Conservation (phyloP, 1,140 invertebrate species). For the Hyles vespertilio region DNA sequence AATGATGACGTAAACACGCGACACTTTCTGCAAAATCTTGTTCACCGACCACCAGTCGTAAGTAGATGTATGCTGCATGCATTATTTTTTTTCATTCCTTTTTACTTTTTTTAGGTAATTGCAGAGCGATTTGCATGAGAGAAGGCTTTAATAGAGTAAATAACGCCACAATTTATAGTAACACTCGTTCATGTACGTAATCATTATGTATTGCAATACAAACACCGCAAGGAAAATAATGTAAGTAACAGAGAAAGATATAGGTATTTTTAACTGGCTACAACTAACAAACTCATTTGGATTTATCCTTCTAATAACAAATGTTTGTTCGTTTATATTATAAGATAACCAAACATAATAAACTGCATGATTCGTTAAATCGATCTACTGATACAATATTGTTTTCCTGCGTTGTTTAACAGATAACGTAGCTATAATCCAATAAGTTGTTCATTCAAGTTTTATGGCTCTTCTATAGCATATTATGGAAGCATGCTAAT, state of each 20-base stretch:
- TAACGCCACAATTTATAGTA: slow-evolving; percentile 54
- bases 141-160: slow-evolving; percentile 61
- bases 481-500: no score
- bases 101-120: slow-evolving; percentile 62
- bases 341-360: neutral
- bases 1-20: no score
- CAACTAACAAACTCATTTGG: neutral
- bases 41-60: neutral
- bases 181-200: slow-evolving; percentile 65
- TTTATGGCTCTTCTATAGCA: neutral
- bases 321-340: no score
- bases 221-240: slow-evolving; percentile 15
- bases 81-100: slow-evolving; percentile 36
- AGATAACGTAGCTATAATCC: slow-evolving; percentile 23
- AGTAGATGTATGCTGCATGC: slow-evolving; percentile 1
- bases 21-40: no score
- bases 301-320: no score
- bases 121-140: slow-evolving; percentile 60
- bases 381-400: slow-evolving; percentile 36
- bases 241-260: slow-evolving; percentile 11
- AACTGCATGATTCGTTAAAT: slow-evolving; percentile 14
- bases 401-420: slow-evolving; percentile 39
- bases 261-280: neutral
- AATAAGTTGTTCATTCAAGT: slow-evolving; percentile 13
- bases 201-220: slow-evolving; percentile 11